phyloP scores from a whole-genome alignment of 2,113 vertebrate species.

The Martes martes region DNA sequence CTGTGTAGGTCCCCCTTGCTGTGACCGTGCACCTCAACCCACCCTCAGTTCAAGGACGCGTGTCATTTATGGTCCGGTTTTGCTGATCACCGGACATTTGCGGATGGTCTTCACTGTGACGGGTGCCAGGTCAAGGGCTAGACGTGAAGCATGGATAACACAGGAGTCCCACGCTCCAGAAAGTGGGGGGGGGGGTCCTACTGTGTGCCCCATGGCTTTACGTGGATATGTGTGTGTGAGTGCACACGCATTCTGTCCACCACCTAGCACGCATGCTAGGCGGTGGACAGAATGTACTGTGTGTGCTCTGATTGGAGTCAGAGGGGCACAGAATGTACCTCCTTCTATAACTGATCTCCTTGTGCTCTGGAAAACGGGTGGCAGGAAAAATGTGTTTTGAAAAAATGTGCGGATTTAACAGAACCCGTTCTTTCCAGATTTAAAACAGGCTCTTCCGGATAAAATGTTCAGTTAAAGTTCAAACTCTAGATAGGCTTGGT shows the following conservation, averaged over 20 bases:
- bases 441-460: neutral
- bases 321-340: neutral
- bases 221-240: neutral
- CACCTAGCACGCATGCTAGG: no score
- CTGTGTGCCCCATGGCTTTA: neutral
- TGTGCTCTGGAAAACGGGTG: neutral
- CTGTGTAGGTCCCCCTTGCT: neutral
- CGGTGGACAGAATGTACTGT: neutral
- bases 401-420: neutral
- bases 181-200: neutral
- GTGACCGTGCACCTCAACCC: neutral
- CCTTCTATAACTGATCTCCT: neutral
- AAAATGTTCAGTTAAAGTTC: neutral
- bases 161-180: neutral
- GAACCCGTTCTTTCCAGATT: neutral
- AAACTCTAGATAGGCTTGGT: neutral
- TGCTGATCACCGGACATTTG: neutral
- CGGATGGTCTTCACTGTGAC: neutral
- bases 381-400: neutral
- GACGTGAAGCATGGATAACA: neutral
- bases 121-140: neutral
- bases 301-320: neutral
- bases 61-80: no score
- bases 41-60: neutral
- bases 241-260: fast-evolving